These are phyloP conservation scores for Fistularia tabacaria DNA, from an alignment of 2,797 vertebrate genomes.

Conservation along the genomic window DNA sequence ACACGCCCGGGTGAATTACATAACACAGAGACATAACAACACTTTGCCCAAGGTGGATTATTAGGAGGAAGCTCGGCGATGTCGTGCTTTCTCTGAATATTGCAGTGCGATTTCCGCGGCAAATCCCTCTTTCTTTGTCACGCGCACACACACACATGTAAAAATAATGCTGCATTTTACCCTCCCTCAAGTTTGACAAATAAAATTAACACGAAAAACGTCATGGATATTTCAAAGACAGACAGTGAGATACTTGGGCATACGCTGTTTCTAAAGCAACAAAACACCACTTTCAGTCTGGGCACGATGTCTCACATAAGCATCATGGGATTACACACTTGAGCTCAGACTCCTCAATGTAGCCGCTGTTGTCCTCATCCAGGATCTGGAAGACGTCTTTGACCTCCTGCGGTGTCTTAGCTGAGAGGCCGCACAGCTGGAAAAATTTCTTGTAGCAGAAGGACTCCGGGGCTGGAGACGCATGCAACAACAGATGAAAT, in stretches of 20 bases:
- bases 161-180: no score
- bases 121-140: slow-evolving; percentile 23
- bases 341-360: slow-evolving; percentile 90
- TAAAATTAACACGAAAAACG: neutral
- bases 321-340: slow-evolving; percentile 75
- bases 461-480: slow-evolving; percentile 83
- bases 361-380: slow-evolving; percentile 91
- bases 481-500: slow-evolving; percentile 3
- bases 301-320: no score
- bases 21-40: slow-evolving; percentile 32
- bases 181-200: neutral
- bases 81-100: slow-evolving; percentile 22
- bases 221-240: no score
- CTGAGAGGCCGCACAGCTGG: slow-evolving; percentile 87
- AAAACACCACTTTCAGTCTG: no score
- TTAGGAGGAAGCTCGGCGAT: slow-evolving; percentile 25
- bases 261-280: no score
- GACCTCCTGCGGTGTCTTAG: slow-evolving; percentile 86
- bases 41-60: slow-evolving; percentile 43
- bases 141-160: slow-evolving; percentile 1
- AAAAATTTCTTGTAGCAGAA: slow-evolving; percentile 96
- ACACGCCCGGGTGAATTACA: slow-evolving; percentile 29
- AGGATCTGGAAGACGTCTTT: slow-evolving; percentile 88
- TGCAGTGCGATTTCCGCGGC: slow-evolving; percentile 6
- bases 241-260: no score